Conservation (phyloP, 2,797 vertebrate genomes). For the Ambastaia sidthimunki region DNA sequence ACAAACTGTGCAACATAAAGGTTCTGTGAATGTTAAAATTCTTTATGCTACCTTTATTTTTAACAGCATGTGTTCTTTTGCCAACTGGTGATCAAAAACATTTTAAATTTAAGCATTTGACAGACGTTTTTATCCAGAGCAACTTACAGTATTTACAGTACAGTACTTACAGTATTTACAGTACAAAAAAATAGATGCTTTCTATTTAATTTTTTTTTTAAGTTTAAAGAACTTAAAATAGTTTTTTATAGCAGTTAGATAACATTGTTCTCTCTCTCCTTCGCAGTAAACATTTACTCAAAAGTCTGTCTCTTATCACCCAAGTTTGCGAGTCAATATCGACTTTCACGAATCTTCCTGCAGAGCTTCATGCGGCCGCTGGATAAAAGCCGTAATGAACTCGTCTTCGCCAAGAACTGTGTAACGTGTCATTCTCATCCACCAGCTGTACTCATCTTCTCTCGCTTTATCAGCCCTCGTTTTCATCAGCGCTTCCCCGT, state of each 20-base stretch:
- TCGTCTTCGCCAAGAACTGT: background rate
- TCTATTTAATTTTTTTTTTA: no score
- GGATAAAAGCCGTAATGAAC: slow-evolving; percentile 3
- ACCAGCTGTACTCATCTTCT: slow-evolving; percentile 18
- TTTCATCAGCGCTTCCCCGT: slow-evolving; percentile 26
- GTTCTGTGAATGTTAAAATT: no score
- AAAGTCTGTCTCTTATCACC: background rate
- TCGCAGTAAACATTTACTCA: background rate
- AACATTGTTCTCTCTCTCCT: background rate
- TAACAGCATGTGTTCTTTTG: no score
- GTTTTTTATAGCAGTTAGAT: background rate
- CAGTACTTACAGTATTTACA: no score
- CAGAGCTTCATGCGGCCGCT: background rate
- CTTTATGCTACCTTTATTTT: no score
- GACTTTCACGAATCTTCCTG: background rate
- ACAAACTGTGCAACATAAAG: no score
- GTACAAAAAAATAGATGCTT: no score
- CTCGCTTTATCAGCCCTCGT: slow-evolving; percentile 7
- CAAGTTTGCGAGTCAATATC: background rate
- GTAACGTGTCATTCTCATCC: slow-evolving; percentile 27
- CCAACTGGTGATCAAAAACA: no score
- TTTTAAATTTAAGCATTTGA: no score
- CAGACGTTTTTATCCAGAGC: no score
- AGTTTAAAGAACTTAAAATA: no score
- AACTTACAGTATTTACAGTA: no score